Percentiles rank a stretch among this genome's conserved stretches.
These are phyloP conservation scores for Oreocharis arfaki DNA, from an alignment of 2,113 vertebrate genomes.

Conservation along the genomic window DNA sequence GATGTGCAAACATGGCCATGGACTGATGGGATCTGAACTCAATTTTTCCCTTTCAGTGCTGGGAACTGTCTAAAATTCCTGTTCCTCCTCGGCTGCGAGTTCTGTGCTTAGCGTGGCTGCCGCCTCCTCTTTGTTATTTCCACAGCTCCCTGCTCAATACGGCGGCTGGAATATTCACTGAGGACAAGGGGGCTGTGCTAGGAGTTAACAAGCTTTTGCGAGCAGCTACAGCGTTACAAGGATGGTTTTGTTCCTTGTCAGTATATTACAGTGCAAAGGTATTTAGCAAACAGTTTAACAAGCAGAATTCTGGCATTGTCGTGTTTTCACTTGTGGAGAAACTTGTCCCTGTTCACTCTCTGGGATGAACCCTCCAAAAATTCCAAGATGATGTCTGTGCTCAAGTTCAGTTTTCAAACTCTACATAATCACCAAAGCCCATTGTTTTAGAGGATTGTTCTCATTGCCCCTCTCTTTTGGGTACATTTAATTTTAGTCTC, in stretches of 20 bases:
- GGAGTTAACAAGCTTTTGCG: neutral
- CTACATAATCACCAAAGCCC: neutral
- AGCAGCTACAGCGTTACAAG: neutral
- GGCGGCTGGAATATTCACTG: neutral
- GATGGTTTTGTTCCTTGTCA: neutral
- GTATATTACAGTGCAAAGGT: neutral
- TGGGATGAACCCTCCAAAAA: neutral
- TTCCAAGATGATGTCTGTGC: neutral
- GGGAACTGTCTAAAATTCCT: neutral
- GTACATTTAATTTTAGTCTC: neutral
- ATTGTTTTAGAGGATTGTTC: neutral
- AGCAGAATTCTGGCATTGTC: neutral
- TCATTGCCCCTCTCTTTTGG: neutral
- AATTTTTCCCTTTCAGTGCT: neutral
- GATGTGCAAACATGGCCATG: neutral
- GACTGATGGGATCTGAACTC: neutral
- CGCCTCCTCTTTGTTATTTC: neutral
- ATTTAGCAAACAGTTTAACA: slow-evolving; percentile 5
- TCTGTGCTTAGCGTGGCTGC: neutral
- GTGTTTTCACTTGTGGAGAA: neutral
- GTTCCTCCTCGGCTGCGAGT: neutral
- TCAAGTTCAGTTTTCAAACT: neutral
- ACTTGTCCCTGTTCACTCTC: neutral
- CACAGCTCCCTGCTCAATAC: neutral
- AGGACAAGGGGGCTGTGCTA: neutral